Evolutionary conservation across 2,888 invertebrate species (phyloP), one percentile per base, ranked within the genome.

Genomic region (Eristalis tenax): DNA sequence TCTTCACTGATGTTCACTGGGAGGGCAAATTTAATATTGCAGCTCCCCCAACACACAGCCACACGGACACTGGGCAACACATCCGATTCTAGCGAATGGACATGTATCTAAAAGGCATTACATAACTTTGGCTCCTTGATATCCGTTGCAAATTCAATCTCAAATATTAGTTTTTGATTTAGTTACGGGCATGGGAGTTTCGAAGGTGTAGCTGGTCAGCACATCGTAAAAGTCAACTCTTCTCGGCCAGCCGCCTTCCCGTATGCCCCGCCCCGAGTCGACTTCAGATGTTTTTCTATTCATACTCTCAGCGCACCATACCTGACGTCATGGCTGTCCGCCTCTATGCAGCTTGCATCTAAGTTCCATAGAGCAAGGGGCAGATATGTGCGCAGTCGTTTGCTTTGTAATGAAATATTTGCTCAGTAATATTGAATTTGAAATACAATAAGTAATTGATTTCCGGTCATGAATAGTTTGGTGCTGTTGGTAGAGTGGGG

Each of bases 391-490:
- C 63, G 10, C 61, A 83, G 15, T 76, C 73, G 75, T 87, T 76
- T 75, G 66, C 71, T 76, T 80, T 80, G 79, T 76, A 75, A 83
- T 80, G 83, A 83, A 87, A 87, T 87, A 83, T 87, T 83, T 87
- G 83, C 50, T 83, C 73, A 57, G 68, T 61, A 73, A 83, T 87
- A 87, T 87, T 87, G 83, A 83, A 80, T 80, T 87, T 80, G 83
- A 83, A 80, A 76, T 80, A 83, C 79, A 83, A 83, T 83, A 87
- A 83, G 87, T 87, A 87, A 87, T 83, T 87, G 87, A 80, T 83
- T 83, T 83, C 79, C 75, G 87, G 79, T 69, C 83, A 83, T 83
- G 87, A 83, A 86, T 79, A 23, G 76, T 76, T 71, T 68, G 70
- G 18, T 73, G 28, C 61, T 43, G 57, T 57, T 22, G 32, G 23